Evolutionary conservation across 2,888 invertebrate species (phyloP), one percentile per base, ranked within the genome.

Genomic region (Nasonovia ribisnigri): DNA sequence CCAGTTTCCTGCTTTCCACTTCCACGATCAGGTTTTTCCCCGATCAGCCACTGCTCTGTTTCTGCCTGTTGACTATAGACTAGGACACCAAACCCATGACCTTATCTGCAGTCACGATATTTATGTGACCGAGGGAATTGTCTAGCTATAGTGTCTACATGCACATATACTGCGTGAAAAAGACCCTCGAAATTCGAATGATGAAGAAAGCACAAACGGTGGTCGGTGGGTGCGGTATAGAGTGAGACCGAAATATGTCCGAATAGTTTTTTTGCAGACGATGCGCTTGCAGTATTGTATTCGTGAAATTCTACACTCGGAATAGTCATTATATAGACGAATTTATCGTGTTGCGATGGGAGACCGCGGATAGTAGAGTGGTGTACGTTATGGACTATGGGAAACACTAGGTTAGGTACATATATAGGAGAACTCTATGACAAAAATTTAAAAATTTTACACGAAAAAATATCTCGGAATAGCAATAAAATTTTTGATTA

Each of bases 391-490:
- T 84, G 26, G 11, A 11, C 11, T 84, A 84, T 84, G 42, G 36
- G 4, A 84, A 43, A 84, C 4, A 43, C 84, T 43, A 84, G 84
- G 20, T 42, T 43, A 51, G 51, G 51, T 51, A 3, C 6, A 6
- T 42, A 20, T 10, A 8, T n/a, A 48, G 87, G 20, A 87, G 6
- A n/a, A 48, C 77, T 77, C 36, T 77, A 77, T 20, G 36, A 36
- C 8, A 48, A 87, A n/a, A 48, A 87, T 87, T 48, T 36, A 48
- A 87, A 87, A 48, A 87, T 87, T 87, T 36, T 77, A 77, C 16
- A 8, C 36, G 6, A n/a, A 20, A 29, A 51, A 54, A 84, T 91
- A 54, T n/a, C 43, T 54, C 29, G 84, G 91, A 84, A 46, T 84
- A 43, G 84, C 48, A 16, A 42, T 16, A 42, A 84, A 6, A 36